Conservation (phyloP, 2,888 invertebrate species). For the Drosophila mettleri region DNA sequence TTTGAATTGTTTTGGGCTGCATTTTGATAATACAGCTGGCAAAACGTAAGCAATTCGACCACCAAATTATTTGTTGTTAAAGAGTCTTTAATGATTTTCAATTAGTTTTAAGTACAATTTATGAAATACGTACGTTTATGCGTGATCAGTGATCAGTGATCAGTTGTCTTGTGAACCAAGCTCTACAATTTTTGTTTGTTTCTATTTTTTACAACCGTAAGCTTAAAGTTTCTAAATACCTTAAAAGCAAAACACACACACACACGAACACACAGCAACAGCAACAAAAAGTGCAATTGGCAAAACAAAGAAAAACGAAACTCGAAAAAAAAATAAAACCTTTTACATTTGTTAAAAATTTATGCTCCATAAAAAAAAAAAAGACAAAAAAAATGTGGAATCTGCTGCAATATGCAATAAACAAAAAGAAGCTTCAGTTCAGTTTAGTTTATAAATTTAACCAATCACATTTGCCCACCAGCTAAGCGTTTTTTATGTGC, state of each 20-base stretch:
- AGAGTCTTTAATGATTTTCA: conserved; percentile 62
- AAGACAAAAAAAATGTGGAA: conserved; percentile 48
- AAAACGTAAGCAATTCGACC: conserved; percentile 38
- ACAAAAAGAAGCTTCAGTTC: conserved; percentile 51
- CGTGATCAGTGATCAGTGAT: conserved; percentile 34
- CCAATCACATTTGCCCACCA: conserved; percentile 38
- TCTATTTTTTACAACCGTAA: conserved; percentile 38
- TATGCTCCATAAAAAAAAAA: conserved; percentile 37
- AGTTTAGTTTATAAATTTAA: conserved; percentile 28
- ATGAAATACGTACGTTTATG: conserved; percentile 52
- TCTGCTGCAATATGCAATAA: conserved; percentile 68
- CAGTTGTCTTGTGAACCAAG: conserved; percentile 55
- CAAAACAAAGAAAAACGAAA: conserved; percentile 44
- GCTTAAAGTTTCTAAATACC: conserved; percentile 28
- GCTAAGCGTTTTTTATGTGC: conserved; percentile 40
- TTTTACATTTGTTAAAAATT: conserved; percentile 64
- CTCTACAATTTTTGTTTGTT: conserved; percentile 32
- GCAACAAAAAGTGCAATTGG: conserved; percentile 69
- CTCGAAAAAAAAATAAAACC: conserved; percentile 28
- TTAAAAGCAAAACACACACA: conserved; percentile 35
- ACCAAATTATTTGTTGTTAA: conserved; percentile 70
- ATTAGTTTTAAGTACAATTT: conserved; percentile 63
- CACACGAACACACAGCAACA: conserved; percentile 34
- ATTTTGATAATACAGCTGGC: conserved; percentile 48
- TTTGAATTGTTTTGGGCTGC: conserved; percentile 38